Evolutionary conservation across 2,113 vertebrate genomes (phyloP), one percentile per base, ranked within the genome.

Genomic region (Casuarius casuarius): DNA sequence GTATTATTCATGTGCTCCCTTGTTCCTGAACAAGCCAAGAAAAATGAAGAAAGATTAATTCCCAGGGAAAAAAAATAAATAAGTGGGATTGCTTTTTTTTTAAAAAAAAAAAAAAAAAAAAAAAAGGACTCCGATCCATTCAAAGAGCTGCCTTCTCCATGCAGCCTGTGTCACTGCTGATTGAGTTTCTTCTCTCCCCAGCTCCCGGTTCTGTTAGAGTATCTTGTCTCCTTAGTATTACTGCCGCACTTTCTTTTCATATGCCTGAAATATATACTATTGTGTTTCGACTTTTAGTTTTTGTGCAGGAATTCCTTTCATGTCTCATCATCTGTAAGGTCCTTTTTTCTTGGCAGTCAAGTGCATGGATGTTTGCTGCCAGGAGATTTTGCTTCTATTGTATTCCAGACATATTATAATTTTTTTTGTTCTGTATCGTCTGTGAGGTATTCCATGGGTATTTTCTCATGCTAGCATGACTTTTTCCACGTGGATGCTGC

Each of bases 301-400:
- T 98, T 97, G 96, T 97, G 95, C 94, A 91, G 92, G 97, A 95
- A 97, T 98, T 89, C 92, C 97, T 98, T 98, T 98, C 97, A 98
- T 97, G 96, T 98, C 95, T 97, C 88, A 6, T 97, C 97, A 98
- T 98, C 97, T 94, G 95, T 94, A 97, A 97, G 97, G 97, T 95
- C 97, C 97, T 97, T 98, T 98, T 92, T 97, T 98, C 97, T 98
- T 97, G 97, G 97, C 98, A 98, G 97, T 96, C 97, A 94, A 97
- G 97, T 96, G 97, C 96, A 95, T 87, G 95, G 97, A 97, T 98
- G 97, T 97, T 97, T 97, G 97, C 97, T 98, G 96, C 97, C 88
- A 83, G 97, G 95, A 98, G 97, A 98, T 97, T 98, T 97, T 72
- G 90, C 89, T 78, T 71, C 96, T 97, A 98, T 98, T 98, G 98